Percentiles rank a stretch among this genome's conserved stretches.
Evolutionary conservation across 30 jellyfish, hydroid and myxozoan genomes (phyloP).

Genomic region (Cassiopea xamachana): DNA sequence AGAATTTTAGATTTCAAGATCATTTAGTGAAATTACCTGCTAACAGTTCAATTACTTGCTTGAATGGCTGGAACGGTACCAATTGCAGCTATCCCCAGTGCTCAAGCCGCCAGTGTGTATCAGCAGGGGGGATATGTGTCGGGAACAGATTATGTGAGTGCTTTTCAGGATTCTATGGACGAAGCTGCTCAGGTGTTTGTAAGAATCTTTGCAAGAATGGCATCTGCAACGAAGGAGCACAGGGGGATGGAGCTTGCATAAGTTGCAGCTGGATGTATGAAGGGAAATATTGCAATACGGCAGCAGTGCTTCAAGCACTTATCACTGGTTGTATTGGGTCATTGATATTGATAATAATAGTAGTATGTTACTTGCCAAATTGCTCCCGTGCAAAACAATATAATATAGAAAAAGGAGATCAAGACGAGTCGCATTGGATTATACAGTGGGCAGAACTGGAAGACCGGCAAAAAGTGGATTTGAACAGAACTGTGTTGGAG

Average conservation of each 20-base stretch:
- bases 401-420: constrained; percentile 1
- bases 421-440: constrained; percentile 62
- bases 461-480: constrained; percentile 45
- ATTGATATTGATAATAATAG: constrained; percentile 40
- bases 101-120: constrained; percentile 39
- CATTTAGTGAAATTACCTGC: neutral
- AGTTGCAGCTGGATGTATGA: constrained; percentile 83
- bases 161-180: constrained; percentile 69
- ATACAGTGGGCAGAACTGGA: constrained; percentile 71
- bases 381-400: constrained; percentile 40
- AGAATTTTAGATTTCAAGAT: neutral
- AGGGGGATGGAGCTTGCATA: constrained; percentile 83
- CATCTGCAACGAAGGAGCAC: constrained; percentile 79
- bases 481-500: constrained; percentile 31
- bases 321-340: constrained; percentile 75
- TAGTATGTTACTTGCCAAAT: constrained; percentile 57
- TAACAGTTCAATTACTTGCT: neutral
- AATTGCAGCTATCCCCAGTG: constrained; percentile 78
- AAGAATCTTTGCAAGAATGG: constrained; percentile 63
- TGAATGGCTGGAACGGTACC: constrained; percentile 81
- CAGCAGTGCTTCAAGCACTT: constrained; percentile 70
- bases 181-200: constrained; percentile 67
- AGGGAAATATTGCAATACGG: constrained; percentile 69
- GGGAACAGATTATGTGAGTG: constrained; percentile 81
- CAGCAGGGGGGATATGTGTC: constrained; percentile 72